Evolutionary conservation across 2,113 vertebrate genomes (phyloP).

Genomic region (Gallinago jamesoni): DNA sequence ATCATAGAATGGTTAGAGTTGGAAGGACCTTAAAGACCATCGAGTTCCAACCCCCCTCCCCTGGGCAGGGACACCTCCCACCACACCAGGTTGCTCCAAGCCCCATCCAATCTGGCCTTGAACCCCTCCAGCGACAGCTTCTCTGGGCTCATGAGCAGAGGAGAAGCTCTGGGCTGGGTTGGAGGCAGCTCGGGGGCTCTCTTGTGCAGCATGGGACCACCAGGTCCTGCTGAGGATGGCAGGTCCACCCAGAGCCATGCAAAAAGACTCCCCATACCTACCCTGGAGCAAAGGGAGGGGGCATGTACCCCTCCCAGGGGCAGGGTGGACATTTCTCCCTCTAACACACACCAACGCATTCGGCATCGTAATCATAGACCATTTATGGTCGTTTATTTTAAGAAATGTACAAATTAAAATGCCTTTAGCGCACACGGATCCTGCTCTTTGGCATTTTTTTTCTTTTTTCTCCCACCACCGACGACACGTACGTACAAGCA

Average conservation of each 20-base stretch:
- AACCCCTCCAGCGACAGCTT: too few relatives aligned
- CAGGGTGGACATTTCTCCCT: neutral
- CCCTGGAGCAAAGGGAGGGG: neutral
- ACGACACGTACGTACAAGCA: slow-evolving; percentile 68
- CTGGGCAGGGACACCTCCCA: too few relatives aligned
- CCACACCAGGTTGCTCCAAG: too few relatives aligned
- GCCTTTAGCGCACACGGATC: slow-evolving; percentile 11
- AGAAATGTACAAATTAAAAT: slow-evolving; percentile 68
- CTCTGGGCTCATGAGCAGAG: neutral
- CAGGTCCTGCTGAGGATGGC: neutral
- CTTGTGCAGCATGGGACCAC: neutral
- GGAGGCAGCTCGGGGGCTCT: neutral
- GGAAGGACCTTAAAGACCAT: too few relatives aligned
- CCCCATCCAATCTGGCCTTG: too few relatives aligned
- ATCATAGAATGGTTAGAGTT: too few relatives aligned
- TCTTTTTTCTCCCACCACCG: neutral
- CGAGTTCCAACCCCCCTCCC: too few relatives aligned
- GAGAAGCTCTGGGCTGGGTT: neutral
- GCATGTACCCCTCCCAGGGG: neutral
- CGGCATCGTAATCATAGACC: neutral
- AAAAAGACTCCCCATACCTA: too few relatives aligned
- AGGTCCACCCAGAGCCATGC: neutral
- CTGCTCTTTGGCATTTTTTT: neutral
- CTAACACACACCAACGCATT: neutral
- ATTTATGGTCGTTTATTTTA: slow-evolving; percentile 69